These are phyloP conservation scores for Leptodactylus fuscus DNA, from an alignment of 2,113 vertebrate species.

Conservation along the genomic window DNA sequence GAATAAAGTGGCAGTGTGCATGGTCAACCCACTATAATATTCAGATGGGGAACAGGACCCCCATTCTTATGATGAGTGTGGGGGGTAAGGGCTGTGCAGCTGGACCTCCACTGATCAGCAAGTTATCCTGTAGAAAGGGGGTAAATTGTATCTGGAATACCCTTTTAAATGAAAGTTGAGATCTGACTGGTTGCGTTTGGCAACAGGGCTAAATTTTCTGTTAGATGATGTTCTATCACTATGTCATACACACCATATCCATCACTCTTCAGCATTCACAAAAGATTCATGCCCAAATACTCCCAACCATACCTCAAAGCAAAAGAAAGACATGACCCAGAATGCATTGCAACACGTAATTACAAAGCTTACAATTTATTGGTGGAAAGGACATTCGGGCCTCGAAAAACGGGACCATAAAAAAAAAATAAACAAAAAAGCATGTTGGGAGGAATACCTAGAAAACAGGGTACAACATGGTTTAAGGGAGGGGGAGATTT, in stretches of 20 bases:
- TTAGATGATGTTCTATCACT: not conserved
- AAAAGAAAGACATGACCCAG: conserved; percentile 53
- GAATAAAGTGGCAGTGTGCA: no score
- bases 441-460: conserved; percentile 52
- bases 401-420: conserved; percentile 60
- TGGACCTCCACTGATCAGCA: no score
- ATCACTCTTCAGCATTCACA: not conserved
- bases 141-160: no score
- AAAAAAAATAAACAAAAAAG: conserved; percentile 40
- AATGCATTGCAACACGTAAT: conserved; percentile 60
- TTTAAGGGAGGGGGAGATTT: conserved; percentile 48
- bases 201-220: no score
- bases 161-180: no score
- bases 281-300: not conserved
- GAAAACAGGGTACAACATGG: conserved; percentile 49
- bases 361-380: conserved; percentile 61
- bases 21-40: no score
- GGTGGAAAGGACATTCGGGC: conserved; percentile 59
- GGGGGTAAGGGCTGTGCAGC: no score
- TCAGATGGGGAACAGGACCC: no score
- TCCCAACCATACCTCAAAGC: not conserved
- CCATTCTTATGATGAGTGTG: no score
- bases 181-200: no score
- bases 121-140: no score
- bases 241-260: not conserved